These are phyloP conservation scores for Drosophila erecta DNA, from an alignment of 1,140 invertebrate species.

Conservation along the genomic window DNA sequence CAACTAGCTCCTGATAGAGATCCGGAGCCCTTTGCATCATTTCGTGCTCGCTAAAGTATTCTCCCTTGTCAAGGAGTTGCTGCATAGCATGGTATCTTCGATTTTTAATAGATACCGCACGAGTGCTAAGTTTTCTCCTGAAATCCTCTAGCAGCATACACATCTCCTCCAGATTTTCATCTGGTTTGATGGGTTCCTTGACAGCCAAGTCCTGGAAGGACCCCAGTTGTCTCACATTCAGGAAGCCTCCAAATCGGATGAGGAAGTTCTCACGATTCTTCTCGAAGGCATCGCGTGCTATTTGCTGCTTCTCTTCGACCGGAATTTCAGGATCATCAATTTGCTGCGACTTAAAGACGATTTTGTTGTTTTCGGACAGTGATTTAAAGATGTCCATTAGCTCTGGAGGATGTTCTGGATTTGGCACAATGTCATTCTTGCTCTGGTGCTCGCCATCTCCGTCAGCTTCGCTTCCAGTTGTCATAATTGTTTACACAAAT, in stretches of 20 bases:
- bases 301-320: slow-evolving; percentile 88
- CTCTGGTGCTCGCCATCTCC: slow-evolving; percentile 10
- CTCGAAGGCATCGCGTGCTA: slow-evolving; percentile 88
- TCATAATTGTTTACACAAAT: slow-evolving; percentile 49
- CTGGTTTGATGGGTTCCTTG: slow-evolving; percentile 26
- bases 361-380: slow-evolving; percentile 76
- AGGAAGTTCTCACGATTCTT: slow-evolving; percentile 90
- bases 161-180: slow-evolving; percentile 86
- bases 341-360: slow-evolving; percentile 92
- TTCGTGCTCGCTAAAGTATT: slow-evolving; percentile 95
- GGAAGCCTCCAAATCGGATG: slow-evolving; percentile 90
- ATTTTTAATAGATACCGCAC: slow-evolving; percentile 89
- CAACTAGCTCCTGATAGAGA: slow-evolving; percentile 94
- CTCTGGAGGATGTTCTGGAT: slow-evolving; percentile 21
- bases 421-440: neutral
- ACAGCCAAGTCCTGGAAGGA: slow-evolving; percentile 87
- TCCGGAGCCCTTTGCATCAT: slow-evolving; percentile 96
- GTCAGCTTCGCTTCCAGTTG: slow-evolving; percentile 37
- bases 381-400: slow-evolving; percentile 65
- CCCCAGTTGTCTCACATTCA: slow-evolving; percentile 88
- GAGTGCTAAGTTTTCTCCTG: slow-evolving; percentile 85
- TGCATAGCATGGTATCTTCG: slow-evolving; percentile 93
- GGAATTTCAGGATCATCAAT: slow-evolving; percentile 90
- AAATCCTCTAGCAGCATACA: slow-evolving; percentile 87
- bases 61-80: slow-evolving; percentile 89